phyloP scores from a whole-genome alignment of 2,113 vertebrate species.

The Podiceps cristatus region DNA sequence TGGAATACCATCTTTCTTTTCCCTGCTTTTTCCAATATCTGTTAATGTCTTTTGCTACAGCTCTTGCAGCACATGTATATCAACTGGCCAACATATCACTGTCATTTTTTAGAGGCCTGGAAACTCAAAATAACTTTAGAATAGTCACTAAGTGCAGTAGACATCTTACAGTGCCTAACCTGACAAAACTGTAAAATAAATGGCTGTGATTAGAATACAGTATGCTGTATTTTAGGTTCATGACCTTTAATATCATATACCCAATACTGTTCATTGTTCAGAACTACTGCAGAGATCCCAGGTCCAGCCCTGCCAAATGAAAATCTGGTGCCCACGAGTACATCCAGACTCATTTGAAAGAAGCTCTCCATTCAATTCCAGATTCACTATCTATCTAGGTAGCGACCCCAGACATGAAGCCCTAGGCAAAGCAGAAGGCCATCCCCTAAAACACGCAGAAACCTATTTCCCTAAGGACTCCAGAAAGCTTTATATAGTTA shows the following conservation, averaged over 20 bases:
- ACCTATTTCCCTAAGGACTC: conserved; percentile 18
- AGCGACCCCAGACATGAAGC: conserved; percentile 11
- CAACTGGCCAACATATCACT: not conserved
- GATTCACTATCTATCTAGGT: not conserved
- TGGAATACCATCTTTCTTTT: not conserved
- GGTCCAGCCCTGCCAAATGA: not conserved
- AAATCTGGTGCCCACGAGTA: not conserved
- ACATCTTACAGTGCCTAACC: not conserved
- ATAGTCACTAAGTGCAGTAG: not conserved
- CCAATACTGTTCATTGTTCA: not conserved
- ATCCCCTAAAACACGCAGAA: conserved; percentile 27
- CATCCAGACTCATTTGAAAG: not conserved
- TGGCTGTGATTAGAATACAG: not conserved
- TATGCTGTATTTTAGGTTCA: not conserved
- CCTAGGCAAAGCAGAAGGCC: conserved; percentile 61
- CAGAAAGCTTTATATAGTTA: conserved; percentile 16
- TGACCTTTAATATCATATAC: not conserved
- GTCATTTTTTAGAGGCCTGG: not conserved
- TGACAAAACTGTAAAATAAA: not conserved
- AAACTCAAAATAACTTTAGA: not conserved
- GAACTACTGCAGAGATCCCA: not conserved
- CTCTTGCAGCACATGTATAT: not conserved
- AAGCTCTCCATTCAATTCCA: not conserved
- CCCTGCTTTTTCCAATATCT: not conserved
- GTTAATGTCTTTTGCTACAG: not conserved